phyloP scores from a whole-genome alignment of 92 coral and sea anemone species.

The Porites lobata region DNA sequence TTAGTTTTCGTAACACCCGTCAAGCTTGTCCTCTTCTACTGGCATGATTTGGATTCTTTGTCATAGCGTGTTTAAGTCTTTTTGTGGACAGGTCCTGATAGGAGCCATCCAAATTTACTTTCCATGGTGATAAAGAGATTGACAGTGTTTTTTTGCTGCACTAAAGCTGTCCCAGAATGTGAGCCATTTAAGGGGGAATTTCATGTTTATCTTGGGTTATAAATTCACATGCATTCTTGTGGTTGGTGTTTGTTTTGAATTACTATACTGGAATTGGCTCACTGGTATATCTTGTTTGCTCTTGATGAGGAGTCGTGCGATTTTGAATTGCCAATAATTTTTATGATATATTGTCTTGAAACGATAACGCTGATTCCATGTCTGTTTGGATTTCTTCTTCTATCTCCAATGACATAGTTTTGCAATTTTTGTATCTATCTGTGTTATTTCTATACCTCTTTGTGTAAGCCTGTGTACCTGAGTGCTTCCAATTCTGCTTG shows the following conservation, averaged over 20 bases:
- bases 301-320: not conserved
- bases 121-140: too few relatives aligned
- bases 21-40: too few relatives aligned
- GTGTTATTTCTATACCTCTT: slow-evolving; percentile 31
- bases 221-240: slow-evolving; percentile 42
- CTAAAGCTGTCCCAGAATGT: slow-evolving; percentile 62
- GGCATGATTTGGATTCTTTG: too few relatives aligned
- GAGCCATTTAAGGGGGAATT: slow-evolving; percentile 48
- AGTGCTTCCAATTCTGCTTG: slow-evolving; percentile 24
- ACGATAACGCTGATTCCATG: slow-evolving; percentile 52
- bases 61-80: too few relatives aligned
- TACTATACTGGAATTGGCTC: slow-evolving; percentile 24
- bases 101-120: too few relatives aligned
- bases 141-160: not conserved
- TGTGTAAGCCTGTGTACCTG: slow-evolving; percentile 16
- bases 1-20: too few relatives aligned
- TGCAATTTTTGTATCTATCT: too few relatives aligned
- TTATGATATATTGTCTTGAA: slow-evolving; percentile 35
- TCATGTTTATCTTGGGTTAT: slow-evolving; percentile 57
- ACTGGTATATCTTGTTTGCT: slow-evolving; percentile 42
- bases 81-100: too few relatives aligned
- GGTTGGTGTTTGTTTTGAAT: not conserved
- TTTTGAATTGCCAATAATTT: slow-evolving; percentile 37
- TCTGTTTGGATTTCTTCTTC: slow-evolving; percentile 36
- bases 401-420: not conserved